A percentile compares a stretch with the other conserved stretches of the same genome.
Conservation (phyloP, 2,113 vertebrate genomes). For the Recurvirostra avosetta region DNA sequence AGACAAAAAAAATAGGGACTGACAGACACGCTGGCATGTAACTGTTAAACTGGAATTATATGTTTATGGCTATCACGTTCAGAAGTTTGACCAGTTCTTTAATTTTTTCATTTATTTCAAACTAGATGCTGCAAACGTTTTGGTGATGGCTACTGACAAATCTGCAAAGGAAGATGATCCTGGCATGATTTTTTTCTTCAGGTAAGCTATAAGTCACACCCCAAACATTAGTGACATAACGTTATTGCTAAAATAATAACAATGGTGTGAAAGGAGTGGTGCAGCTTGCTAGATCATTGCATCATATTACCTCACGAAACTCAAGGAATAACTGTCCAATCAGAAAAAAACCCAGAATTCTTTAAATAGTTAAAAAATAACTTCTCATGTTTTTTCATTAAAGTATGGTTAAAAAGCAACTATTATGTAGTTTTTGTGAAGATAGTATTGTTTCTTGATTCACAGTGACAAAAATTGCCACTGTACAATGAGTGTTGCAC, state of each 20-base stretch:
- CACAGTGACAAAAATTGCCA: background rate
- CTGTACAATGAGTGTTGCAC: background rate
- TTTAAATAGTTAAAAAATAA: background rate
- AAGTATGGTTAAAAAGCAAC: background rate
- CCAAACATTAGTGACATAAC: background rate
- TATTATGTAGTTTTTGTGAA: background rate
- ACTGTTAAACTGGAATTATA: background rate
- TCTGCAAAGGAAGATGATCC: constrained; percentile 83
- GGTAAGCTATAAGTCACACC: constrained; percentile 69
- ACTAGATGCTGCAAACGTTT: constrained; percentile 91
- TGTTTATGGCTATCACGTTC: background rate
- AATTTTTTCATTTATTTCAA: constrained; percentile 25
- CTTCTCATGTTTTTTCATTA: background rate
- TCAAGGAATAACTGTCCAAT: constrained; percentile 1
- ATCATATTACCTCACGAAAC: background rate
- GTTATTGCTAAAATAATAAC: background rate
- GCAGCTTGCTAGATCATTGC: background rate
- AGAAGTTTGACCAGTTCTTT: background rate
- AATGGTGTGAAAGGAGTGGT: background rate
- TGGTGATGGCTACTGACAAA: constrained; percentile 85
- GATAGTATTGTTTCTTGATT: background rate
- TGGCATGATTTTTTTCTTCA: constrained; percentile 91
- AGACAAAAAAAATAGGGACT: background rate
- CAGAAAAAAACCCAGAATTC: background rate
- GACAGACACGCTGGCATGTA: background rate